A percentile compares a stretch with the other conserved stretches of the same genome.
Conservation (phyloP, 2,888 invertebrate species). For the Lasioglossum villosulum region DNA sequence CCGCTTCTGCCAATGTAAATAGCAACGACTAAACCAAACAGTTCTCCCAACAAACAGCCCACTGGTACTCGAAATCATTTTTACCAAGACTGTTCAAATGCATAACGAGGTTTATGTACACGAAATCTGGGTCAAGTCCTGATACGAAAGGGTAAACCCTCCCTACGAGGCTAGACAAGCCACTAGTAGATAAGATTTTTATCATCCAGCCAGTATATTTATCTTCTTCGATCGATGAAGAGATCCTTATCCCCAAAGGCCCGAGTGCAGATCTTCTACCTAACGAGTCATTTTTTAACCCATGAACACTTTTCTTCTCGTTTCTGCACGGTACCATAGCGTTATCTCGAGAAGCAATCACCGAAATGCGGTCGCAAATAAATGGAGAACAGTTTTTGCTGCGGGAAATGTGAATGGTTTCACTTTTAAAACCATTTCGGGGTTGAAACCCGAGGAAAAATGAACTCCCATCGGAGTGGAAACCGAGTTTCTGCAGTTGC, state of each 20-base stretch:
- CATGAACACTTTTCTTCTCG: background rate
- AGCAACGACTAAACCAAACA: background rate
- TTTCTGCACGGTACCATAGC: background rate
- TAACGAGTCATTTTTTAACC: background rate
- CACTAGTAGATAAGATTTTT: conserved; percentile 48
- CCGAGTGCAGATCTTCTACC: background rate
- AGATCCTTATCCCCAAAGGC: conserved; percentile 12
- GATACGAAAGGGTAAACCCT: conserved; percentile 40
- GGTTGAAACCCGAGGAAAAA: background rate
- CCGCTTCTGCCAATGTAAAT: background rate
- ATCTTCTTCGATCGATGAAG: conserved; percentile 14
- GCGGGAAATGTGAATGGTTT: background rate
- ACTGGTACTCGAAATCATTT: background rate
- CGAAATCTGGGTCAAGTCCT: conserved; percentile 52
- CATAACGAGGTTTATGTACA: conserved; percentile 28
- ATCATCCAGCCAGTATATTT: conserved; percentile 28
- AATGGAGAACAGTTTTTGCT: background rate
- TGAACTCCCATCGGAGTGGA: background rate
- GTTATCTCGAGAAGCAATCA: background rate
- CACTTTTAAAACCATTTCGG: background rate
- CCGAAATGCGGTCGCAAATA: background rate
- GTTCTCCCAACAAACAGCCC: background rate
- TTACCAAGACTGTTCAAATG: background rate
- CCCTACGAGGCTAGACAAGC: conserved; percentile 6
- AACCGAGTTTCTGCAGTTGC: background rate